These are phyloP conservation scores for Oreochromis aureus DNA, from an alignment of 2,113 vertebrate genomes.

Conservation along the genomic window DNA sequence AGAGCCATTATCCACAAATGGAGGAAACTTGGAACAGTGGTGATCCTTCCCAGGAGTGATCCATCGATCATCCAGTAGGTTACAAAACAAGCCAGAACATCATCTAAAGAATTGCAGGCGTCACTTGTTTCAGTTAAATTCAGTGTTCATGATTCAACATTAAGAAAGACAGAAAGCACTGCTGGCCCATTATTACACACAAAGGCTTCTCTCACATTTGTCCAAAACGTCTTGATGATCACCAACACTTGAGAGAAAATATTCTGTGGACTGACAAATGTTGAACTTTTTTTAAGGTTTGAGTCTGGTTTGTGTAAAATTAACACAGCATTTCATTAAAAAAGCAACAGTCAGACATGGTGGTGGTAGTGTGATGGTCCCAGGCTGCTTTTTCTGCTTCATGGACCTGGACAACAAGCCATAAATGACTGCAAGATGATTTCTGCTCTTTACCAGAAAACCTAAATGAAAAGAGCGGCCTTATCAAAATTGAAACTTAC, in stretches of 20 bases:
- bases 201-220: background rate
- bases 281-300: background rate
- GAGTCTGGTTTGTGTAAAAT: background rate
- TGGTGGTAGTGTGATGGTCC: background rate
- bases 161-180: background rate
- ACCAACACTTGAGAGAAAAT: background rate
- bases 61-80: background rate
- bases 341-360: background rate
- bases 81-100: background rate
- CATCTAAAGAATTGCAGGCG: background rate
- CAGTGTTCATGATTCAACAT: background rate
- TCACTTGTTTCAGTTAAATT: background rate
- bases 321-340: background rate
- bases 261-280: background rate
- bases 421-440: background rate
- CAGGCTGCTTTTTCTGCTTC: background rate
- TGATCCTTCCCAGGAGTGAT: background rate
- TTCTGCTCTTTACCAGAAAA: background rate
- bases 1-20: background rate
- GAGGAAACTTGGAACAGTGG: background rate
- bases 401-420: background rate
- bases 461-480: background rate
- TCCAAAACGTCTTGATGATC: background rate
- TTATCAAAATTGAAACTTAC: background rate
- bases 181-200: background rate